Conservation (phyloP, 2,113 vertebrate species). For the Antechinus flavipes region DNA sequence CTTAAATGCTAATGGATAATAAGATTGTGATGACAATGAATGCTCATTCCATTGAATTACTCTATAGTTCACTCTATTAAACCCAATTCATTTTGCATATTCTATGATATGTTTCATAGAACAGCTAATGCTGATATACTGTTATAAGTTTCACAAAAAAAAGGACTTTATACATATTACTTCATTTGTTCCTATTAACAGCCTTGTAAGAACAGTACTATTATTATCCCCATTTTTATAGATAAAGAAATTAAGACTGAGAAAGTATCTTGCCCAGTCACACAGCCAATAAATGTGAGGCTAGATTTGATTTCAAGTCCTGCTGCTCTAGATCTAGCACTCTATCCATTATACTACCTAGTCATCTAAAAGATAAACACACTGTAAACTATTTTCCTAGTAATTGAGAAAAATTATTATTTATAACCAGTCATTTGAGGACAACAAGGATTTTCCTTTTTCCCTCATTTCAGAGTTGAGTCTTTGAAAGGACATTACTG, state of each 20-base stretch:
- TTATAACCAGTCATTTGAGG: too few relatives aligned
- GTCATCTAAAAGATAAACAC: background rate
- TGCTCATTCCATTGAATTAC: too few relatives aligned
- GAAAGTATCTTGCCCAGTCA: background rate
- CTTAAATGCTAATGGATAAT: too few relatives aligned
- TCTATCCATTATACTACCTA: background rate
- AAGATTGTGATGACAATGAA: too few relatives aligned
- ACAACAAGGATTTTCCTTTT: too few relatives aligned
- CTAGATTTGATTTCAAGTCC: background rate
- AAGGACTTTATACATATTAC: background rate
- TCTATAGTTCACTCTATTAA: too few relatives aligned
- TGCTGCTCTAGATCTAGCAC: background rate
- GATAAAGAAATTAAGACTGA: background rate
- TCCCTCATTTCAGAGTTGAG: too few relatives aligned
- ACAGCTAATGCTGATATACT: too few relatives aligned
- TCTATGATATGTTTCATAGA: too few relatives aligned
- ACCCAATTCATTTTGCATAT: too few relatives aligned
- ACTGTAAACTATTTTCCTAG: constrained; percentile 18
- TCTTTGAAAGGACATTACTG: too few relatives aligned
- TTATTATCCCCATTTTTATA: background rate
- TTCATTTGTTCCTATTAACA: background rate
- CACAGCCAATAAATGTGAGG: background rate
- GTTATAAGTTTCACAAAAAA: background rate
- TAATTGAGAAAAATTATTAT: background rate
- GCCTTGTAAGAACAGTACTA: background rate